These are phyloP conservation scores for Hirtodrosophila alboralis DNA, from an alignment of 2,888 invertebrate species.

Conservation along the genomic window DNA sequence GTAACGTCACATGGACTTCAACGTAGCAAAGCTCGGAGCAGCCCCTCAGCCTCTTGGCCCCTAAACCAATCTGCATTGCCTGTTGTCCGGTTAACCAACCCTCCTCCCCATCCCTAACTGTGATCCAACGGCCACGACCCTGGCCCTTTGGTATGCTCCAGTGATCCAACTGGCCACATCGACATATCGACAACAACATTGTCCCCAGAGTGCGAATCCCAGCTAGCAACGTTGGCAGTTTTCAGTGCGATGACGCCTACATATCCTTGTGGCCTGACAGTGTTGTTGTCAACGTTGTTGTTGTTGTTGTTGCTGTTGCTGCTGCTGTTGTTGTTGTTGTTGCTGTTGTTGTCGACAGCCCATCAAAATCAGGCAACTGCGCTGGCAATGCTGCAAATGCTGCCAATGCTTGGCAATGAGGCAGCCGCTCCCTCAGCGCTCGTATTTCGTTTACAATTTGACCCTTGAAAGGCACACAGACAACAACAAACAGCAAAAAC, in stretches of 20 bases:
- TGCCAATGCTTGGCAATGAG: conserved; percentile 35
- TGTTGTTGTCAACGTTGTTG: conserved; percentile 45
- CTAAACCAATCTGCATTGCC: background rate
- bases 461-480: conserved; percentile 68
- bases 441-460: conserved; percentile 78
- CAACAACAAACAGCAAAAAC: conserved; percentile 36
- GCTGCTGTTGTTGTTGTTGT: conserved; percentile 38
- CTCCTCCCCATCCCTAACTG: background rate
- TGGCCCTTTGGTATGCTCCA: conserved; percentile 43
- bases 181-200: conserved; percentile 72
- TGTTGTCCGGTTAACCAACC: background rate
- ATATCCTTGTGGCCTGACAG: conserved; percentile 60
- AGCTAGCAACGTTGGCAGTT: conserved; percentile 53
- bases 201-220: conserved; percentile 53
- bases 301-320: conserved; percentile 27
- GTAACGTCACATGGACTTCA: conserved; percentile 32
- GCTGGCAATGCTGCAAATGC: conserved; percentile 42
- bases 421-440: conserved; percentile 56
- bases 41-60: background rate
- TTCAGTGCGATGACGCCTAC: conserved; percentile 60
- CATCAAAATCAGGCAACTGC: conserved; percentile 65
- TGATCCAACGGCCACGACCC: conserved; percentile 22
- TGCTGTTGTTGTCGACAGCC: conserved; percentile 60
- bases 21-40: no score
- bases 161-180: conserved; percentile 60